These are phyloP conservation scores for Danio aesculapii DNA, from an alignment of 2,797 vertebrate species.

Conservation along the genomic window DNA sequence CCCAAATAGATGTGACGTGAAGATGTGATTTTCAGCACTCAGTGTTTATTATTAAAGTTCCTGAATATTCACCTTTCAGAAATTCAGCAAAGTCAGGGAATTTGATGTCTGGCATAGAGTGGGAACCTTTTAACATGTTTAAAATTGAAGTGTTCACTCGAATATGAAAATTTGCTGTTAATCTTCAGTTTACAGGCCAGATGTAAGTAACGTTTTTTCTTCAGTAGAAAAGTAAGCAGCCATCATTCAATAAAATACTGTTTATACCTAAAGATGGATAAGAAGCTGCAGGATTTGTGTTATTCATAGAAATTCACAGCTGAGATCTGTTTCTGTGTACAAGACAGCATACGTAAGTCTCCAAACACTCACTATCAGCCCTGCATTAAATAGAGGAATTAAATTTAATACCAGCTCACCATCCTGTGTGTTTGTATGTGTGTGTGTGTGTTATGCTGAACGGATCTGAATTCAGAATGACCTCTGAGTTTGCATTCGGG, in stretches of 20 bases:
- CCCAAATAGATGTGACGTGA: too few relatives aligned
- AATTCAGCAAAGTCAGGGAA: too few relatives aligned
- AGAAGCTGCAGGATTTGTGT: slow-evolving; percentile 6
- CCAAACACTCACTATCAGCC: slow-evolving; percentile 23
- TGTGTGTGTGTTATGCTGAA: background rate
- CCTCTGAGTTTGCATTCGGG: background rate
- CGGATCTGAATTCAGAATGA: slow-evolving; percentile 3
- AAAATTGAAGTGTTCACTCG: too few relatives aligned
- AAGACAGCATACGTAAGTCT: background rate
- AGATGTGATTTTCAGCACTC: too few relatives aligned
- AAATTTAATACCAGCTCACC: slow-evolving; percentile 18
- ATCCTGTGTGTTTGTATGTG: slow-evolving; percentile 4
- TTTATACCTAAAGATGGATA: background rate
- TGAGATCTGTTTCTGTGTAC: slow-evolving; percentile 1
- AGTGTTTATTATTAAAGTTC: too few relatives aligned
- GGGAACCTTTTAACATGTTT: too few relatives aligned
- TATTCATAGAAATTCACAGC: background rate
- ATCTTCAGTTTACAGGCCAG: too few relatives aligned
- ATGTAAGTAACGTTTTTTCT: background rate
- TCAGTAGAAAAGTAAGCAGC: background rate
- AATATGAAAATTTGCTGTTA: too few relatives aligned
- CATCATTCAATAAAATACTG: background rate
- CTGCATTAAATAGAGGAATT: slow-evolving; percentile 38
- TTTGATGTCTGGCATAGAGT: too few relatives aligned
- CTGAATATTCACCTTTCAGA: too few relatives aligned